These are phyloP conservation scores for Patella depressa DNA, from an alignment of 2,888 invertebrate species.

Conservation along the genomic window DNA sequence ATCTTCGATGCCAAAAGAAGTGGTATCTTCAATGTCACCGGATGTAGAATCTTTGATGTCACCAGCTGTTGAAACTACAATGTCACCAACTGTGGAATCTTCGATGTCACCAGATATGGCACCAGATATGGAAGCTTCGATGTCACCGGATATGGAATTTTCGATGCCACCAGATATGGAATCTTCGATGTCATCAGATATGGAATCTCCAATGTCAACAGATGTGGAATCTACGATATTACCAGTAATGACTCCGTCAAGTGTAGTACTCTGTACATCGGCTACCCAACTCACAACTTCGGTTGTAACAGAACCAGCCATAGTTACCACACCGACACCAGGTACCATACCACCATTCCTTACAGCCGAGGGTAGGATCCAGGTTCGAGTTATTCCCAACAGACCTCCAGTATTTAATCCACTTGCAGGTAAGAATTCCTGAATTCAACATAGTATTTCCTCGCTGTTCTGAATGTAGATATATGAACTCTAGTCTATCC, in stretches of 20 bases:
- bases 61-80: background rate
- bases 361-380: background rate
- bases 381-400: background rate
- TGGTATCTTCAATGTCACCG: background rate
- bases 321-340: background rate
- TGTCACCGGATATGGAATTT: background rate
- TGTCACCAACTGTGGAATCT: background rate
- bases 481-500: too few relatives aligned
- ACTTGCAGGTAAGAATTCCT: background rate
- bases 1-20: background rate
- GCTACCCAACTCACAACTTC: background rate
- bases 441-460: too few relatives aligned
- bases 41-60: background rate
- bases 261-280: background rate
- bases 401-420: background rate
- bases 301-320: background rate
- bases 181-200: background rate
- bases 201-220: background rate
- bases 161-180: background rate
- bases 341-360: background rate
- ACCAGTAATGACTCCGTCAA: background rate
- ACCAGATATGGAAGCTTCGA: background rate
- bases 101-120: background rate
- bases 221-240: too few relatives aligned
- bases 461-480: too few relatives aligned